Evolutionary conservation across 2,888 invertebrate genomes (phyloP).

Genomic region (Tenthredo mesomela): DNA sequence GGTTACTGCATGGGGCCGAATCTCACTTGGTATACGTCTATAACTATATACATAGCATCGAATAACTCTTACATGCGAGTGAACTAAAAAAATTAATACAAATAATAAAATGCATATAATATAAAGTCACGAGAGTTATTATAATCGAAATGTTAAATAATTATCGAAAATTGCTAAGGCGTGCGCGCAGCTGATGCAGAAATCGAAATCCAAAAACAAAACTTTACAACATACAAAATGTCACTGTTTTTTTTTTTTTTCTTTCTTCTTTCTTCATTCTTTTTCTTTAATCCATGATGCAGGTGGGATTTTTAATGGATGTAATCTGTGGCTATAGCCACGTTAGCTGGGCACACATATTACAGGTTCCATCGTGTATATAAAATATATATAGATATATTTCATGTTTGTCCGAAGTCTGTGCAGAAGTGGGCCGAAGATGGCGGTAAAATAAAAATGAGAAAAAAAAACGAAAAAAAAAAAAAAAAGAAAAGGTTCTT

Average conservation of each 20-base stretch:
- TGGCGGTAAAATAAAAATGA: background rate
- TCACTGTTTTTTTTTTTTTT: too few species aligned
- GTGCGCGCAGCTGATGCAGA: background rate
- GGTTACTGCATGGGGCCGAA: background rate
- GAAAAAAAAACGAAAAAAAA: background rate
- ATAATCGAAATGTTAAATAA: background rate
- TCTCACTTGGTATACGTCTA: background rate
- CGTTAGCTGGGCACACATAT: slow-evolving; percentile 23
- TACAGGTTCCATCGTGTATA: background rate
- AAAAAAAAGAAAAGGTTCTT: slow-evolving; percentile 59
- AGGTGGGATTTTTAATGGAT: slow-evolving; percentile 41
- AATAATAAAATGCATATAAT: background rate
- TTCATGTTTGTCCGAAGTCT: slow-evolving; percentile 21
- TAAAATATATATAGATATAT: background rate
- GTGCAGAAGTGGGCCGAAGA: slow-evolving; percentile 28
- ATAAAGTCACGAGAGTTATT: background rate
- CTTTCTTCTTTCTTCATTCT: background rate
- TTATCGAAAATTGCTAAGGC: background rate
- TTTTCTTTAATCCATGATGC: background rate
- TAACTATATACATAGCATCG: background rate
- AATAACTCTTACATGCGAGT: background rate
- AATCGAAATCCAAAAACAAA: background rate
- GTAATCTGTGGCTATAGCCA: slow-evolving; percentile 8
- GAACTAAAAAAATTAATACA: background rate
- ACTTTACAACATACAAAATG: background rate